Evolutionary conservation across 2,888 invertebrate species (phyloP).

Genomic region (Caenorhabditis parvicauda): DNA sequence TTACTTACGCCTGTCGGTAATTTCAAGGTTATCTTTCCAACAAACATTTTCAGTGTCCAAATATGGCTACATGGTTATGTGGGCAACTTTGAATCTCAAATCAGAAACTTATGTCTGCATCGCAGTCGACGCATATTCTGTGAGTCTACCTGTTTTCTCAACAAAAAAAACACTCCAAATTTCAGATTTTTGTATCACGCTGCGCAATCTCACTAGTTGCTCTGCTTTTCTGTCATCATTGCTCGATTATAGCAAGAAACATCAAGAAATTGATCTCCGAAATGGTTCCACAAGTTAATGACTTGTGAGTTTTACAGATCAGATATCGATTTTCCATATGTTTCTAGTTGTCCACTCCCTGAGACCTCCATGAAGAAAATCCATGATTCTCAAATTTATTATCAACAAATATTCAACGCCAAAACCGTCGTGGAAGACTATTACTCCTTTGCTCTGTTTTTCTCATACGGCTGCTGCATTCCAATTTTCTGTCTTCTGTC

Average conservation of each 20-base stretch:
- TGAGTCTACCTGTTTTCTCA: neutral
- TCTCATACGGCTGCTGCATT: slow-evolving; percentile 35
- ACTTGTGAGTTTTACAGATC: slow-evolving; percentile 19
- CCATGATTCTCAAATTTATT: slow-evolving; percentile 29
- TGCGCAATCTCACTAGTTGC: slow-evolving; percentile 24
- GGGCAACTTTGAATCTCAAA: slow-evolving; percentile 18
- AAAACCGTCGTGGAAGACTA: slow-evolving; percentile 34
- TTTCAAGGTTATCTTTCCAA: neutral
- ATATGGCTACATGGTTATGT: slow-evolving; percentile 23
- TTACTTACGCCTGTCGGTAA: slow-evolving; percentile 21
- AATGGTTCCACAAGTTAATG: slow-evolving; percentile 27
- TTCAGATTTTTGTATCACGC: slow-evolving; percentile 25
- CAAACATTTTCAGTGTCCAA: slow-evolving; percentile 16
- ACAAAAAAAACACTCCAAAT: neutral
- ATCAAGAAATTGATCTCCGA: slow-evolving; percentile 24
- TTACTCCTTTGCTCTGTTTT: slow-evolving; percentile 33
- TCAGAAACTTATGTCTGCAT: slow-evolving; percentile 24
- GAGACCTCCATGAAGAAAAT: slow-evolving; percentile 31
- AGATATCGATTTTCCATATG: neutral
- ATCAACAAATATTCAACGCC: slow-evolving; percentile 28
- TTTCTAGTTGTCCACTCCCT: slow-evolving; percentile 26
- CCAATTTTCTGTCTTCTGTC: slow-evolving; percentile 31
- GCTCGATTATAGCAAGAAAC: slow-evolving; percentile 19
- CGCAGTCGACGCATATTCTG: slow-evolving; percentile 20
- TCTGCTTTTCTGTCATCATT: slow-evolving; percentile 25